Percentiles rank a stretch among this genome's conserved stretches.
phyloP scores from a whole-genome alignment of 2,888 invertebrate species.

The Tipula vernalis region DNA sequence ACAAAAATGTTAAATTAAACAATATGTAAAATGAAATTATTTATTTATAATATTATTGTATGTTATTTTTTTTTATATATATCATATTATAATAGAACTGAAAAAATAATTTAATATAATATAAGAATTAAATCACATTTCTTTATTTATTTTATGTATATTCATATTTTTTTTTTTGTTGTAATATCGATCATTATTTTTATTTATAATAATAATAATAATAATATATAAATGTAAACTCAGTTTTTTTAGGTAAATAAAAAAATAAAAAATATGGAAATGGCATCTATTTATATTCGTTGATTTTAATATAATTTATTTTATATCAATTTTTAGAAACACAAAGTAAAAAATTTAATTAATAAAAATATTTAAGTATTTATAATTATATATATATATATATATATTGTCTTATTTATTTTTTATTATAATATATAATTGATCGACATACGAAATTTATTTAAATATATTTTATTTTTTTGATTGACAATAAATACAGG shows the following conservation, averaged over 20 bases:
- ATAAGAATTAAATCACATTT: neutral
- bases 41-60: neutral
- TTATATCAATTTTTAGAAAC: neutral
- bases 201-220: neutral
- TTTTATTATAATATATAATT: neutral
- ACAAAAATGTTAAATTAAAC: neutral
- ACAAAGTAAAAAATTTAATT: neutral
- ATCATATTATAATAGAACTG: neutral
- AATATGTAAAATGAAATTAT: neutral
- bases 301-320: neutral
- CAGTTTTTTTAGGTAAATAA: neutral
- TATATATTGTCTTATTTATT: neutral
- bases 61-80: neutral
- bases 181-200: neutral
- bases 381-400: neutral
- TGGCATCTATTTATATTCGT: conserved; percentile 4
- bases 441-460: neutral
- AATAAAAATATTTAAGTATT: neutral
- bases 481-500: neutral
- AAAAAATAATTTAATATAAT: neutral
- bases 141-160: neutral
- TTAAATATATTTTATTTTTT: neutral
- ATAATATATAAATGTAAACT: neutral
- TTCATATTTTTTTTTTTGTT: neutral
- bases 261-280: neutral